Percentiles rank a stretch among this genome's conserved stretches.
Evolutionary conservation across 2,888 invertebrate genomes (phyloP).

Genomic region (Phaedon cochleariae): DNA sequence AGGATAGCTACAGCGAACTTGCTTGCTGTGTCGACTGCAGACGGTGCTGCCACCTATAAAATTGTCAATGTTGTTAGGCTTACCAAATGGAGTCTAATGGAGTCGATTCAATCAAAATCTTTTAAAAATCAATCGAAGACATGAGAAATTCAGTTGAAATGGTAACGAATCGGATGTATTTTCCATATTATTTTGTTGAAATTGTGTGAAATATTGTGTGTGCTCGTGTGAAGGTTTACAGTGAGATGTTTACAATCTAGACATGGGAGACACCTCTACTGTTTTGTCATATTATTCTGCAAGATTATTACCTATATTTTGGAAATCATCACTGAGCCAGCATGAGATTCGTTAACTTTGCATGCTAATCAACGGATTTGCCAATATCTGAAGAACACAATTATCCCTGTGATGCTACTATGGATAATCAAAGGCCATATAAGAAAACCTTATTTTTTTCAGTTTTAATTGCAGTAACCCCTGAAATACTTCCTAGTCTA

Average conservation of each 20-base stretch:
- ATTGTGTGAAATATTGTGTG: conserved; percentile 54
- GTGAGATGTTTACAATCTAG: conserved; percentile 64
- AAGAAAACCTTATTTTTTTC: conserved; percentile 43
- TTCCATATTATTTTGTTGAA: conserved; percentile 51
- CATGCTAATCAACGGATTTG: conserved; percentile 33
- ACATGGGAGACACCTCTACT: conserved; percentile 65
- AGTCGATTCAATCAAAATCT: conserved; percentile 72
- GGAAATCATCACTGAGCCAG: conserved; percentile 35
- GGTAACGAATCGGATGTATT: conserved; percentile 57
- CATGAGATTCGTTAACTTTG: conserved; percentile 38
- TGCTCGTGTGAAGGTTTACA: conserved; percentile 55
- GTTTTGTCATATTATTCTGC: conserved; percentile 56
- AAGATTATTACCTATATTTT: conserved; percentile 48
- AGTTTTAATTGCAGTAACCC: conserved; percentile 41
- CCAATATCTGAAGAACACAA: conserved; percentile 25
- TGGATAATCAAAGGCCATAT: conserved; percentile 53
- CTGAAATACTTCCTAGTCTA: conserved; percentile 29
- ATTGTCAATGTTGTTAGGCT: conserved; percentile 81
- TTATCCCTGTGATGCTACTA: conserved; percentile 9
- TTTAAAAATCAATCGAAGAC: conserved; percentile 65
- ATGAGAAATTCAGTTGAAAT: conserved; percentile 63
- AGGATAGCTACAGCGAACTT: conserved; percentile 13
- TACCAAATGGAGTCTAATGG: conserved; percentile 71
- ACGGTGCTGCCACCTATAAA: conserved; percentile 76
- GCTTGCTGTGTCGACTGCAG: conserved; percentile 64